phyloP scores from a whole-genome alignment of 92 coral and sea anemone species.

The Actinostola sp. region DNA sequence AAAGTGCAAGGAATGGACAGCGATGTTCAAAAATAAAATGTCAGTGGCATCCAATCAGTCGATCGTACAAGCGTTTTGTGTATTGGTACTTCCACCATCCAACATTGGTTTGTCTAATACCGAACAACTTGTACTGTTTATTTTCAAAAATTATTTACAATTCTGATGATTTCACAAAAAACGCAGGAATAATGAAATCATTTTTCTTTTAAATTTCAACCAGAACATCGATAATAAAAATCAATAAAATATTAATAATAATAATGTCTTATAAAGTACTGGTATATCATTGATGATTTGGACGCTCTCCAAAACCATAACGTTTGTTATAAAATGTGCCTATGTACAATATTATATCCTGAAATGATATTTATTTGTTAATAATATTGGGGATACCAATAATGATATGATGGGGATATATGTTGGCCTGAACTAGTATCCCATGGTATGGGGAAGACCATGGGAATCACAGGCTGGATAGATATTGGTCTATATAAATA shows the following conservation, averaged over 20 bases:
- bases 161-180: slow-evolving; percentile 15
- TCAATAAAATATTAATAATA: slow-evolving; percentile 4
- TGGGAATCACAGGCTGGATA: too few species aligned
- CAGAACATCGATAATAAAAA: slow-evolving; percentile 2
- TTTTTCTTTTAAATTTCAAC: background rate
- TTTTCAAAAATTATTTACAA: slow-evolving; percentile 15
- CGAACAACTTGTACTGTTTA: background rate
- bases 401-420: too few species aligned
- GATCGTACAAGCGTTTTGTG: too few species aligned
- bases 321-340: slow-evolving; percentile 2
- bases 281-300: background rate
- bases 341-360: slow-evolving; percentile 6
- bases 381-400: too few species aligned
- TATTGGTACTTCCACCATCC: background rate
- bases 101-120: background rate
- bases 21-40: too few species aligned
- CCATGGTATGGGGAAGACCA: too few species aligned
- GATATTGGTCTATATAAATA: too few species aligned
- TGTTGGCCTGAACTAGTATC: too few species aligned
- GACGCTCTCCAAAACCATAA: background rate
- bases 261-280: background rate
- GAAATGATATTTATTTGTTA: too few species aligned
- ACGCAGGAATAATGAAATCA: slow-evolving; percentile 13
- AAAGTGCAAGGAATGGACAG: too few species aligned
- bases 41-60: too few species aligned